Evolutionary conservation across 2,113 vertebrate genomes (phyloP).

Genomic region (Vimba vimba): DNA sequence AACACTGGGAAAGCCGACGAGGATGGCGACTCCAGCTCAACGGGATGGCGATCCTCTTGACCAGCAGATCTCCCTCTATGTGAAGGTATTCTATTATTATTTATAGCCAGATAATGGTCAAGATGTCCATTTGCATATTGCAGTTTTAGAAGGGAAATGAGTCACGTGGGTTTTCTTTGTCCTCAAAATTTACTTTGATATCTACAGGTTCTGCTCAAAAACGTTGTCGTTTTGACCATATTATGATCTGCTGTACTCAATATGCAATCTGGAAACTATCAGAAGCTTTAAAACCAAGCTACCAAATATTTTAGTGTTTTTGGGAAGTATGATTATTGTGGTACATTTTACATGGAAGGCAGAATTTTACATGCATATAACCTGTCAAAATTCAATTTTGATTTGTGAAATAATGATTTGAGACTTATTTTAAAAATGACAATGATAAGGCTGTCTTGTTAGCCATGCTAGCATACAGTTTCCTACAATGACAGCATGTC

Average conservation of each 20-base stretch:
- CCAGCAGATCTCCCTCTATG: slow-evolving; percentile 87
- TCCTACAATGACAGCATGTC: slow-evolving; percentile 10
- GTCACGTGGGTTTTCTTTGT: too few relatives aligned
- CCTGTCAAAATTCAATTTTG: background rate
- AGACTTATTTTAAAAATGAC: background rate
- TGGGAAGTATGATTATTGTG: background rate
- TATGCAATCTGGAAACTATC: background rate
- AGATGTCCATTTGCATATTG: background rate
- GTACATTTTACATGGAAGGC: background rate
- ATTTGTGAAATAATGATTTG: background rate
- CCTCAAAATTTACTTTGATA: too few relatives aligned
- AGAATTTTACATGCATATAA: background rate
- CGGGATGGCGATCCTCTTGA: slow-evolving; percentile 63
- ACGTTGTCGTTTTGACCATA: too few relatives aligned
- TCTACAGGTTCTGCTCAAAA: too few relatives aligned
- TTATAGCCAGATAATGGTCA: background rate
- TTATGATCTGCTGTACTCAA: background rate
- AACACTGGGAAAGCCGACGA: slow-evolving; percentile 45
- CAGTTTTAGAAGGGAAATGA: background rate
- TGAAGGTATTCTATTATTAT: slow-evolving; percentile 74
- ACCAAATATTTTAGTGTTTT: background rate
- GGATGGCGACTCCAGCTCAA: slow-evolving; percentile 50
- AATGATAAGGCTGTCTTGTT: background rate
- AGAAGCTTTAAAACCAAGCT: background rate
- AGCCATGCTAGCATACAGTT: background rate